These are phyloP conservation scores for Andrena bicolor DNA, from an alignment of 2,888 invertebrate genomes.

Conservation along the genomic window DNA sequence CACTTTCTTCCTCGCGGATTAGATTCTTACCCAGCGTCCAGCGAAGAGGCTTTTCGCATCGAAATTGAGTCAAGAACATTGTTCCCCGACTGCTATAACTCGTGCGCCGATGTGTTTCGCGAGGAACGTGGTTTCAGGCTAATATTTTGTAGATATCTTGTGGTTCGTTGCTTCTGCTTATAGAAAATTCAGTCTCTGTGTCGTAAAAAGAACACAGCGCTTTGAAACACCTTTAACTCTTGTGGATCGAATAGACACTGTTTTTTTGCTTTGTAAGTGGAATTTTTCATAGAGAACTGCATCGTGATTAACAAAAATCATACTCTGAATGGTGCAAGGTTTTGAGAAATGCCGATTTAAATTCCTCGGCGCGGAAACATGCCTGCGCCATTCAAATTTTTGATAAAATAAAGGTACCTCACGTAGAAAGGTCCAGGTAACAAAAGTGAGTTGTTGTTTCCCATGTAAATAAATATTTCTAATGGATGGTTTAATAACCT, in stretches of 20 bases:
- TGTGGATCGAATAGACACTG: too few species aligned
- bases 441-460: neutral
- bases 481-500: neutral
- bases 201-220: neutral
- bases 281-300: too few species aligned
- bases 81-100: neutral
- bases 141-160: neutral
- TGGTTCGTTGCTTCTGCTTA: neutral
- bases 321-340: too few species aligned
- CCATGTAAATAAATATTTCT: neutral
- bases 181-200: neutral
- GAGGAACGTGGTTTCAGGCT: neutral
- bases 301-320: too few species aligned
- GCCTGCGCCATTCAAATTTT: too few species aligned
- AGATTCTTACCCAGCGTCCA: neutral
- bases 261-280: too few species aligned
- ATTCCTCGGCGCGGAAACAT: too few species aligned
- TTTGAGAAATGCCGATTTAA: too few species aligned
- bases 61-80: slow-evolving; percentile 9
- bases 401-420: too few species aligned
- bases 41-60: neutral
- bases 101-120: too few species aligned
- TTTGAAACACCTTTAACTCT: too few species aligned
- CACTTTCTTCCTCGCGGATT: neutral
- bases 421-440: neutral